phyloP scores from a whole-genome alignment of 64 coral and sea anemone species.

The Pachyseris speciosa region DNA sequence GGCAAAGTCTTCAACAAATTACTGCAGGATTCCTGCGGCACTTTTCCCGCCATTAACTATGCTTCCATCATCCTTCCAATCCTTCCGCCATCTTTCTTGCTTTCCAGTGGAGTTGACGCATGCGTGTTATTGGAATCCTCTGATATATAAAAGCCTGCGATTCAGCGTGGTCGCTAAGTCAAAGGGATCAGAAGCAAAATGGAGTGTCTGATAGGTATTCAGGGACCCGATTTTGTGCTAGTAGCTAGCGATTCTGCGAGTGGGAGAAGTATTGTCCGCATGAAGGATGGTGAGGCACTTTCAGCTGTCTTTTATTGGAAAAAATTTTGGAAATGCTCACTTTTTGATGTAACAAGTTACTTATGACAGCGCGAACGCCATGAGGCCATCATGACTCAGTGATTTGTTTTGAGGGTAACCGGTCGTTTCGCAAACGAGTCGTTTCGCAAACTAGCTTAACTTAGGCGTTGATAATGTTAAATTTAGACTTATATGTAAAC shows the following conservation, averaged over 20 bases:
- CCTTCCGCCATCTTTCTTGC: slow-evolving; percentile 55
- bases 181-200: slow-evolving; percentile 57
- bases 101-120: neutral
- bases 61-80: neutral
- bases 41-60: neutral
- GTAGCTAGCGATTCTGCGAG: slow-evolving; percentile 92
- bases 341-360: neutral
- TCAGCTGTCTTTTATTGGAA: neutral
- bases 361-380: neutral
- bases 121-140: neutral
- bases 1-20: neutral
- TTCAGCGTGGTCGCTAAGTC: slow-evolving; percentile 15
- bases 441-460: no score
- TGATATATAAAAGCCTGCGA: neutral
- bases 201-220: slow-evolving; percentile 98
- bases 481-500: no score
- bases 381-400: slow-evolving; percentile 64
- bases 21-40: no score
- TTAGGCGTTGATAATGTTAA: no score
- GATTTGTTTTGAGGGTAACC: no score
- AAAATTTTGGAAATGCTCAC: neutral
- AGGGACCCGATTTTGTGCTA: slow-evolving; percentile 93
- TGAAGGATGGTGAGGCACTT: slow-evolving; percentile 95
- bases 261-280: slow-evolving; percentile 95
- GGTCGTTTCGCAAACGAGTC: no score